Base-by-base conservation (phyloP, 2,797 vertebrate genomes). In the Macropodus opercularis region DNA sequence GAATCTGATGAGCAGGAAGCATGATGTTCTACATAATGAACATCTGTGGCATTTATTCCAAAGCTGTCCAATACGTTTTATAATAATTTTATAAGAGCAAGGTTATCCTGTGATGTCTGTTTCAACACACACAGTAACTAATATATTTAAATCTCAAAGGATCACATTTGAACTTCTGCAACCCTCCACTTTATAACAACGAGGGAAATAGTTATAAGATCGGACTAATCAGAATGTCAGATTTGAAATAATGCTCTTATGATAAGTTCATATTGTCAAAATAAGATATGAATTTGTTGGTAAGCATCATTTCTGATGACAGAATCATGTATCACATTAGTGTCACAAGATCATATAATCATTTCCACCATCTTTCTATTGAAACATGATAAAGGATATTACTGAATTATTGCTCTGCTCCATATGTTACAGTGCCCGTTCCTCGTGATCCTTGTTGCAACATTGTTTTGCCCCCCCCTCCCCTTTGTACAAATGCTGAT, bases 401-500 rank as follows among this genome's bases (percentile, higher is more conserved):
- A 9, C 2, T 48, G 36, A 63, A 54, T 69, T 59, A 67, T 39
- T 21, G 49, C 73, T 62, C 22, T 19, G 23, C 49, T 63, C 21
- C 61, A 11, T 44, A 59, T 24, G 42, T 64, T 62, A 35, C 40
- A 38, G 23, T 4, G 29, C 23, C 14, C 34, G 15, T 38, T 19
- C 43, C 41, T 34, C 5, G 3, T 43, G 67, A 23, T 47, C 34
- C 36, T 22, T 4, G 43, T 43, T 35, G 58, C 49, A 36, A 60
- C 52, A 35, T 42, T 55, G 69, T 69, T 79, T n/a, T n/a, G n/a
- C n/a, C n/a, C n/a, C n/a, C n/a, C n/a, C 61, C 48, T 48, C 66
- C 66, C 57, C 8, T n/a, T 44, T 36, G 34, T 32, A 67, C 66
- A 58, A 56, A 77, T 17, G 53, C 66, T 81, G 90, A 89, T 65